Evolutionary conservation across 2,113 vertebrate species (phyloP).

Genomic region (Strix aluco): DNA sequence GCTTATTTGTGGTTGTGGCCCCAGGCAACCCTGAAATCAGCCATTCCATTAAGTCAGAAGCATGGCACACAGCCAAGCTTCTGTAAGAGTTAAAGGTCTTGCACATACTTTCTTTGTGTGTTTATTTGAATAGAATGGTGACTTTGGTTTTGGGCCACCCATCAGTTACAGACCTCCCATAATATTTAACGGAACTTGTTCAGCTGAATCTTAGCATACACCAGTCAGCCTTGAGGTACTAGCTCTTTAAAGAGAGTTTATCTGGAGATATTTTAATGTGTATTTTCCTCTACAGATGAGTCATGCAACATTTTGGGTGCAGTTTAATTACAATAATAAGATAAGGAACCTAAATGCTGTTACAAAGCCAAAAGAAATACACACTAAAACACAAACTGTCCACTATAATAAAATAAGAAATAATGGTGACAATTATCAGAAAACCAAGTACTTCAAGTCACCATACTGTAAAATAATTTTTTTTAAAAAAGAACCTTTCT

Average conservation of each 20-base stretch:
- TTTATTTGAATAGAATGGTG: slow-evolving; percentile 50
- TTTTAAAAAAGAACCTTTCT: not conserved
- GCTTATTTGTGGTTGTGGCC: slow-evolving; percentile 36
- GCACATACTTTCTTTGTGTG: slow-evolving; percentile 18
- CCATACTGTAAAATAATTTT: not conserved
- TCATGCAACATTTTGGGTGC: not conserved
- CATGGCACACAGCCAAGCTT: slow-evolving; percentile 24
- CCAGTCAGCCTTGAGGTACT: not conserved
- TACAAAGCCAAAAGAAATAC: not conserved
- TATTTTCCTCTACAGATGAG: not conserved
- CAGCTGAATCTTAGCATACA: not conserved
- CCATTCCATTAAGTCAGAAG: slow-evolving; percentile 23
- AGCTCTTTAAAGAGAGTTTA: not conserved
- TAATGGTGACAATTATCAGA: not conserved
- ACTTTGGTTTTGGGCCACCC: slow-evolving; percentile 46
- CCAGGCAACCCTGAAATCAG: slow-evolving; percentile 34
- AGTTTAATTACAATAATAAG: not conserved
- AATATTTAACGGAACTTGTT: not conserved
- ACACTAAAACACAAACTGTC: not conserved
- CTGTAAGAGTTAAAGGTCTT: slow-evolving; percentile 51
- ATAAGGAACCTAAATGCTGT: not conserved
- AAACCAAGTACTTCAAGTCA: not conserved
- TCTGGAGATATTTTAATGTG: slow-evolving; percentile 7
- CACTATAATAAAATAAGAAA: not conserved
- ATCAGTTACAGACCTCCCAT: slow-evolving; percentile 41